Conservation (phyloP, 2,797 vertebrate genomes). For the Myripristis murdjan region DNA sequence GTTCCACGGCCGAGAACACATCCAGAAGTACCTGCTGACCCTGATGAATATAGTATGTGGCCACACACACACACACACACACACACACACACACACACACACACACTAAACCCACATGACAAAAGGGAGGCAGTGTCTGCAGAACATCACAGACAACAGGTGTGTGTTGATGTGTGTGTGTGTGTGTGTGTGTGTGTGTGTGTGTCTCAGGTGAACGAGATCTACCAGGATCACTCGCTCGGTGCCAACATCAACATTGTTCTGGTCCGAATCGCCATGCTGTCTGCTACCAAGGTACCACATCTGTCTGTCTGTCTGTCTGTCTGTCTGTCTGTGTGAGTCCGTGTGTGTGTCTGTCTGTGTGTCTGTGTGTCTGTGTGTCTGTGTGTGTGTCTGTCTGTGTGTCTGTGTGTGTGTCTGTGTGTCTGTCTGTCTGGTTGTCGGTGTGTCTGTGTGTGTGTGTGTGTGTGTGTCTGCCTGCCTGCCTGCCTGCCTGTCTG, state of each 20-base stretch:
- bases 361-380: neutral
- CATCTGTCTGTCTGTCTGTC: conserved; percentile 1
- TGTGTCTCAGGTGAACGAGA: conserved; percentile 93
- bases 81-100: conserved; percentile 13
- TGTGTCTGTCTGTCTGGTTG: neutral
- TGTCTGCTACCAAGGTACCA: conserved; percentile 92
- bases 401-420: no score
- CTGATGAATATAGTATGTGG: conserved; percentile 96
- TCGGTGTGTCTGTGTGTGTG: no score
- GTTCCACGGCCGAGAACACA: conserved; percentile 94
- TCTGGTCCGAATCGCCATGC: conserved; percentile 93
- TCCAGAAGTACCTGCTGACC: conserved; percentile 96
- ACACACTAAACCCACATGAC: no score
- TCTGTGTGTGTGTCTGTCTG: no score
- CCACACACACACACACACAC: conserved; percentile 10
- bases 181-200: neutral
- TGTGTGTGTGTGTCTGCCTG: no score
- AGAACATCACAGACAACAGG: no score
- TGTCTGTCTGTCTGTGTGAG: neutral
- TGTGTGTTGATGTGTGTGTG: no score
- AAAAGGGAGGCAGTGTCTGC: no score
- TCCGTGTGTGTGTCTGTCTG: neutral
- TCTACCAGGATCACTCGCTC: conserved; percentile 95
- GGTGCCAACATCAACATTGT: conserved; percentile 96
- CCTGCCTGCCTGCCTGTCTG: no score